These are phyloP conservation scores for Sicus ferrugineus DNA, from an alignment of 2,888 invertebrate species.

Conservation along the genomic window DNA sequence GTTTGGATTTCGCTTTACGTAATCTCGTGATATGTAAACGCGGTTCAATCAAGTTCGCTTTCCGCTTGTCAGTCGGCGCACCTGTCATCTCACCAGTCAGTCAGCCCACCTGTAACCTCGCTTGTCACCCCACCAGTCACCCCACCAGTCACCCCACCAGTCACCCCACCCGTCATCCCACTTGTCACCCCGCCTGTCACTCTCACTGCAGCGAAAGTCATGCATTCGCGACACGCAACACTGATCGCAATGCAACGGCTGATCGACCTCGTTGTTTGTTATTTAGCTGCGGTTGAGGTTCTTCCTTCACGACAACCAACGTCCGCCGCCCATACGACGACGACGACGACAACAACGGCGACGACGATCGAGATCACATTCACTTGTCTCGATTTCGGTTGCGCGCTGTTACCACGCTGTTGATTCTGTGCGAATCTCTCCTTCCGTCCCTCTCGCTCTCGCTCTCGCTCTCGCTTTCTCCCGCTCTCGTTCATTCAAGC, in stretches of 20 bases:
- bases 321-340: too few species aligned
- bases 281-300: neutral
- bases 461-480: neutral
- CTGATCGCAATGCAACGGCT: neutral
- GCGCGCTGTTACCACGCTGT: neutral
- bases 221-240: neutral
- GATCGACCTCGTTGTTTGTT: constrained; percentile 12
- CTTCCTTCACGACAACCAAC: neutral
- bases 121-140: too few species aligned
- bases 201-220: neutral
- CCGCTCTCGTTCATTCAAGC: constrained; percentile 1
- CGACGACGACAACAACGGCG: too few species aligned
- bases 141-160: too few species aligned
- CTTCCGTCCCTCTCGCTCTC: neutral
- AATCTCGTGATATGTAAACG: too few species aligned
- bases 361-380: too few species aligned
- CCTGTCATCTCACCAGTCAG: too few species aligned
- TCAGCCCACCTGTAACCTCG: too few species aligned
- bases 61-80: too few species aligned
- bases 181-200: neutral
- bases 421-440: neutral
- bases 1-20: too few species aligned
- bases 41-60: too few species aligned
- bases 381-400: too few species aligned
- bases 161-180: neutral